phyloP scores from a whole-genome alignment of 2,113 vertebrate genomes.

The Pelodiscus sinensis region DNA sequence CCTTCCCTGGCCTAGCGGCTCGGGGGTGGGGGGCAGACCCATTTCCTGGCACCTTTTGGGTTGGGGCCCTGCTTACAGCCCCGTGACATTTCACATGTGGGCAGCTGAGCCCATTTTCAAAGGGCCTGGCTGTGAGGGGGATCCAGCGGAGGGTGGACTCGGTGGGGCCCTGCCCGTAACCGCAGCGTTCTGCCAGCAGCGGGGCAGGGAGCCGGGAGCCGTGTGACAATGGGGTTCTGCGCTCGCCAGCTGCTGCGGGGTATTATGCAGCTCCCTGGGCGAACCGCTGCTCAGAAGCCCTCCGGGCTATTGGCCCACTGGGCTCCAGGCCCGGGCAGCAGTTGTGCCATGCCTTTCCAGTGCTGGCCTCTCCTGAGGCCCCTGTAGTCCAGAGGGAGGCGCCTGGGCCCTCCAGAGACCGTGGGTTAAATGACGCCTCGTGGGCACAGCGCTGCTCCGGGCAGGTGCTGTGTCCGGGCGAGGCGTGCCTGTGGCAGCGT shows the following conservation, averaged over 20 bases:
- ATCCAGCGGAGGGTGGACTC: too few species aligned
- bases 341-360: background rate
- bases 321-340: background rate
- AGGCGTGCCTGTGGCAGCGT: too few species aligned
- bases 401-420: background rate
- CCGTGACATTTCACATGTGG: too few species aligned
- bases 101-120: too few species aligned
- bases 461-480: too few species aligned
- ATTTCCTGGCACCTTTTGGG: too few species aligned
- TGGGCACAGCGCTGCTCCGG: background rate
- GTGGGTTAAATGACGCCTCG: background rate
- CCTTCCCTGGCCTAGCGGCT: too few species aligned
- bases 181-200: background rate
- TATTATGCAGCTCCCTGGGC: background rate
- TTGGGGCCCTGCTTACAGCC: too few species aligned
- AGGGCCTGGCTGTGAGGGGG: too few species aligned
- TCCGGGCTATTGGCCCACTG: background rate
- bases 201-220: background rate
- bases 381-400: background rate
- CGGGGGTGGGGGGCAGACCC: too few species aligned
- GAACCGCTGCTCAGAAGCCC: background rate
- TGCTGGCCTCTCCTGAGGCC: background rate
- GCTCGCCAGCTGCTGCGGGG: background rate
- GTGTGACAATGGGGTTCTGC: background rate
- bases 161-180: too few species aligned